Conservation (phyloP, 2,797 vertebrate genomes). For the Lerista edwardsae region DNA sequence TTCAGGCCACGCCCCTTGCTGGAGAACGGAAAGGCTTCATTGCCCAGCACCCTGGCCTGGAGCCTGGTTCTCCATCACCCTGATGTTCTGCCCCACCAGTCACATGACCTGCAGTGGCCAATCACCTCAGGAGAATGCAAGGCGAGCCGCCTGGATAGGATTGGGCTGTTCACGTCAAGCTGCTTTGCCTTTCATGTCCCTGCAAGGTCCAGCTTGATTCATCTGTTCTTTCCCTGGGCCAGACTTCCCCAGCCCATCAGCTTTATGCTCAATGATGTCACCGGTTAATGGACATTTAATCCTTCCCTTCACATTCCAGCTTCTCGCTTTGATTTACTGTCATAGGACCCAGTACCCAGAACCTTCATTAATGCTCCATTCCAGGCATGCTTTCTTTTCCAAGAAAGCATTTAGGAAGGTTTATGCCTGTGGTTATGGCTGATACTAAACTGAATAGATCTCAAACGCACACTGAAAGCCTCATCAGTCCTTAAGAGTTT, state of each 20-base stretch:
- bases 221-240: constrained; percentile 72
- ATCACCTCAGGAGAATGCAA: no score
- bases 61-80: no score
- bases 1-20: no score
- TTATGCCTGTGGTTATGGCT: not conserved
- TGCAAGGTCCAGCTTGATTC: constrained; percentile 55
- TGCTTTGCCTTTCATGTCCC: constrained; percentile 35
- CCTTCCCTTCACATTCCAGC: constrained; percentile 40
- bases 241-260: constrained; percentile 67
- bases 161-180: no score
- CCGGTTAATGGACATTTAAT: constrained; percentile 62
- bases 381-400: constrained; percentile 13
- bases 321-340: constrained; percentile 40
- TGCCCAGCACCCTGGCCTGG: no score
- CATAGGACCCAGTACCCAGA: constrained; percentile 5
- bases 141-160: no score
- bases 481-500: accelerated
- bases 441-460: constrained; percentile 17
- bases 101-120: no score
- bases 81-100: no score
- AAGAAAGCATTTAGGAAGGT: constrained; percentile 22
- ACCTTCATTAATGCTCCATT: constrained; percentile 15
- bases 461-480: constrained; percentile 1
- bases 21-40: no score
- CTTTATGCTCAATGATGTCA: constrained; percentile 62